Evolutionary conservation across 2,888 invertebrate genomes (phyloP), one percentile per base, ranked within the genome.

Genomic region (Nebria salina): DNA sequence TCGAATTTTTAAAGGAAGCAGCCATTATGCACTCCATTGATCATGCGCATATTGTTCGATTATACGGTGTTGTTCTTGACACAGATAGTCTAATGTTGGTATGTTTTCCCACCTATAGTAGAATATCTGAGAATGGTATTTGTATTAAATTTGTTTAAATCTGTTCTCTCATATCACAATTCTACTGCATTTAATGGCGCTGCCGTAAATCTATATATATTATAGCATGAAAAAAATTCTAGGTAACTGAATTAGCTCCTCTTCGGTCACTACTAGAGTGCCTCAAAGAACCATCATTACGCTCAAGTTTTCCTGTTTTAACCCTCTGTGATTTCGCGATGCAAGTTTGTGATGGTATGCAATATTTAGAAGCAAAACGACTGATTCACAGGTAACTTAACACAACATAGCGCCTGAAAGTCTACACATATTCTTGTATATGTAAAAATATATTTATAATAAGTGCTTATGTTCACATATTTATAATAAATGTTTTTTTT

Each of bases 21-120:
- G 97, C 97, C 11, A 97, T 98, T 84, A 98, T 99, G 98, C 98
- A 99, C 89, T 94, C 96, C 83, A 97, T 99, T 85, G 97, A 98
- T 88, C 98, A 99, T 88, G 97, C 97, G 82, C 97, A 98, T 88
- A 98, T 99, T 85, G 98, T 99, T 3, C 92, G 98, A n/a, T 91
- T 99, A 82, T 99, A 97, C 88, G 99, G 99, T 2, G 98, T 99
- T 15, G 99, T 98, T 3, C 90, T 99, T 81, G 98, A 98, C 86
- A 94, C 97, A 75, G 96, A 97, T 86, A 89, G 89, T 84, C 86
- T 90, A 25, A 90, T 90, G 90, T 85, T 90, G 83, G 90, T 85
- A 77, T 77, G 83, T 83, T n/a, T 15, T n/a, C 20, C 20, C 20
- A 20, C 20, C 20, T 20, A 20, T 20, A 20, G 20, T 20, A 20